Percentiles rank a stretch among this genome's conserved stretches.
phyloP scores from a whole-genome alignment of 2,113 vertebrate species.

The Pedionomus torquatus region DNA sequence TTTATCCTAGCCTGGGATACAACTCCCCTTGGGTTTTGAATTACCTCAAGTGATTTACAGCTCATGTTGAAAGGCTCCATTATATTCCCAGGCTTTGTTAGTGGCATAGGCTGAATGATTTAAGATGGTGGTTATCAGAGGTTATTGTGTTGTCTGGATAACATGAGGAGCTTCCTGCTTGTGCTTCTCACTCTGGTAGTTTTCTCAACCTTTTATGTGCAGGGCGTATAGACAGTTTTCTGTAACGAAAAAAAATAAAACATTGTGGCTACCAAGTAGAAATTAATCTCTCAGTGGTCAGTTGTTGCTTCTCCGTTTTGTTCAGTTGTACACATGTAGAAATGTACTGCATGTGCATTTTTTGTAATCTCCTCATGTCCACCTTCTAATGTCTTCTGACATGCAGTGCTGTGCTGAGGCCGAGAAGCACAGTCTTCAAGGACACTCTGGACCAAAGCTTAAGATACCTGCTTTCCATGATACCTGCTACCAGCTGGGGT shows the following conservation, averaged over 20 bases:
- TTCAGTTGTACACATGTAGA: neutral
- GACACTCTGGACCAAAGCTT: neutral
- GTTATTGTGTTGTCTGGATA: conserved; percentile 25
- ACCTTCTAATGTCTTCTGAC: neutral
- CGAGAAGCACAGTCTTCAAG: neutral
- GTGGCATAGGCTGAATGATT: neutral
- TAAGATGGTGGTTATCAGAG: conserved; percentile 6
- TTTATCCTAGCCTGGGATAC: neutral
- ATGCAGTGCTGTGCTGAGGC: fast-evolving
- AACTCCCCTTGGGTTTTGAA: neutral
- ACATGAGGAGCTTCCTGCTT: neutral
- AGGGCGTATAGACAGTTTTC: neutral
- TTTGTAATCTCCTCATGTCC: neutral
- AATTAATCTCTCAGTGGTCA: neutral
- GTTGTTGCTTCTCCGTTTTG: neutral
- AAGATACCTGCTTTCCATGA: neutral
- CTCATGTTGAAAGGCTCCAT: neutral
- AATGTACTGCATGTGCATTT: neutral
- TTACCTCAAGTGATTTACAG: conserved; percentile 36
- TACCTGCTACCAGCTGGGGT: neutral
- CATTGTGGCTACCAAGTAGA: neutral
- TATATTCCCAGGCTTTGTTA: conserved; percentile 19
- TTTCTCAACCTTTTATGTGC: neutral
- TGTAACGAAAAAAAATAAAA: neutral
- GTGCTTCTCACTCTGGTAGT: neutral